Percentiles rank a stretch among this genome's conserved stretches.
Conservation (phyloP, 1,140 invertebrate species). For the Halesus radiatus region DNA sequence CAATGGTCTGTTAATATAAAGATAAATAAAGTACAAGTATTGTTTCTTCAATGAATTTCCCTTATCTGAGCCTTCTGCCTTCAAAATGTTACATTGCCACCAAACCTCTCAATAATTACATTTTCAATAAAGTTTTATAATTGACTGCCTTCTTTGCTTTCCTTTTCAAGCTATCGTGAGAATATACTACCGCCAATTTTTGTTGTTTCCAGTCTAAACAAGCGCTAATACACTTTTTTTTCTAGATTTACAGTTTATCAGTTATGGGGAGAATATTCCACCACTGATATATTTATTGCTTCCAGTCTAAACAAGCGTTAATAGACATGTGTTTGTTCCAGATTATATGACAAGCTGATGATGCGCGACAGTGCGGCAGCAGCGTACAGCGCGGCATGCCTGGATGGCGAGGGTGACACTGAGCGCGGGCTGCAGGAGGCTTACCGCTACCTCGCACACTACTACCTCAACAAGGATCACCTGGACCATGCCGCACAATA, state of each 20-base stretch:
- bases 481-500: conserved; percentile 91
- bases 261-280: not conserved
- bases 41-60: too few species aligned
- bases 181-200: not conserved
- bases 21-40: too few species aligned
- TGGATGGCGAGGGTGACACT: conserved; percentile 78
- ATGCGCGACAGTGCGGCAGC: conserved; percentile 91
- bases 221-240: too few species aligned
- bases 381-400: conserved; percentile 91
- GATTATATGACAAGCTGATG: conserved; percentile 89
- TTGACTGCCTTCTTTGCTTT: too few species aligned
- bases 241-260: too few species aligned
- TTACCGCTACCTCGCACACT: conserved; percentile 92
- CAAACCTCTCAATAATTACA: too few species aligned
- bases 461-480: conserved; percentile 85
- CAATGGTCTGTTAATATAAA: too few species aligned
- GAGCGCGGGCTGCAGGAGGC: conserved; percentile 87
- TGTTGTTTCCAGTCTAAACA: conserved; percentile 26
- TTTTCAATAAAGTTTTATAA: too few species aligned
- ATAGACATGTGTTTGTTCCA: conserved; percentile 58
- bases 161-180: too few species aligned
- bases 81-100: too few species aligned
- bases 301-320: conserved; percentile 12
- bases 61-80: too few species aligned
- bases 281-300: not conserved